Percentiles rank a stretch among this genome's conserved stretches.
Conservation (phyloP, 2,797 vertebrate species). For the Apogon talboti region DNA sequence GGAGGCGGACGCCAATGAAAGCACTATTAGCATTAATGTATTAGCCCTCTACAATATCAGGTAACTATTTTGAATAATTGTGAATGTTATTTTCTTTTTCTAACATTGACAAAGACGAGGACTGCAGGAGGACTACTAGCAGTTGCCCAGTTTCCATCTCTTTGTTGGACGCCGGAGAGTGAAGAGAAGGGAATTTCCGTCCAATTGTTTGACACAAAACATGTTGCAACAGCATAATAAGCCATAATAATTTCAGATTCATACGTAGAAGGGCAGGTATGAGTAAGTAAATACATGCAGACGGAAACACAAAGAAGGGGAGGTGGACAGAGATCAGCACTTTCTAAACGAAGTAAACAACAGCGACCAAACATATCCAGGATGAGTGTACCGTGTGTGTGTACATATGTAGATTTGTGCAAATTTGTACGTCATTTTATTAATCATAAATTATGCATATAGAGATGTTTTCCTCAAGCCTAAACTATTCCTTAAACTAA, state of each 20-base stretch:
- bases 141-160: not conserved
- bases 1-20: not conserved
- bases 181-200: no score
- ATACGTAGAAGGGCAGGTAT: not conserved
- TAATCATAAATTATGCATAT: slow-evolving; percentile 56
- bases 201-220: no score
- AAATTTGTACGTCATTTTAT: slow-evolving; percentile 52
- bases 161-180: no score
- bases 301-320: slow-evolving; percentile 49
- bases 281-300: slow-evolving; percentile 17
- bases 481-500: slow-evolving; percentile 38
- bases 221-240: no score
- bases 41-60: not conserved
- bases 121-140: no score
- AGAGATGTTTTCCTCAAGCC: slow-evolving; percentile 25
- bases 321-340: slow-evolving; percentile 70
- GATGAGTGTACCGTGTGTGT: slow-evolving; percentile 21
- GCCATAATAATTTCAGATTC: no score
- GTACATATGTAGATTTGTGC: slow-evolving; percentile 54
- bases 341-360: slow-evolving; percentile 66
- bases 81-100: not conserved
- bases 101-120: not conserved
- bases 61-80: not conserved
- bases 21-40: not conserved
- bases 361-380: slow-evolving; percentile 48